Base-by-base conservation (phyloP, 2,797 vertebrate genomes). In the Peromyscus melanophrys region DNA sequence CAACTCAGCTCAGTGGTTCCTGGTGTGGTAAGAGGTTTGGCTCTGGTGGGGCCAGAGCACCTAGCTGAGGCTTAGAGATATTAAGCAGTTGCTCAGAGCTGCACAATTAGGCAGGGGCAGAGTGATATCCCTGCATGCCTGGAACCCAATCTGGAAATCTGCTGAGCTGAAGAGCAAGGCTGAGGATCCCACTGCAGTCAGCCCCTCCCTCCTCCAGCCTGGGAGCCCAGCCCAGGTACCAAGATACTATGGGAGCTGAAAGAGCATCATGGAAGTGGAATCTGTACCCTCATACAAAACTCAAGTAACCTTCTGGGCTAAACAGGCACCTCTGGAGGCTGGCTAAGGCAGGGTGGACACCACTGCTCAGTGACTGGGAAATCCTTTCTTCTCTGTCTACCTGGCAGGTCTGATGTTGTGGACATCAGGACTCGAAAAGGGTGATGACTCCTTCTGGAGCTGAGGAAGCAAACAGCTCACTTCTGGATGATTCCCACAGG, bases 401-500 rank as follows among this genome's bases (percentile, higher is more conserved):
- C 81, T 83, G 81, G 40, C 31, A 67, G 31, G 31, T 49, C 83
- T 85, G 27, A 19, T 67, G 31, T 85, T 49, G 31, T 52, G n/a
- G 19, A 37, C 21, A 12, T 21, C 46, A 34, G 75, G 55, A 40
- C 25, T 0, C 85, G 6, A 40, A 10, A n/a, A 37, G 11, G 46
- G 11, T 8, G 4, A 0, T 14, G 37, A 10, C 16, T 59, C 11
- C n/a, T 19, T 78, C n/a, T 57, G 46, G 61, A 57, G 67, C 77
- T 4, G 17, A 12, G 46, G 21, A 27, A 19, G 0, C 19, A 77
- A 71, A 2, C 46, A 1, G 19, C 46, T 94, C 59, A 43, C 23
- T 40, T 59, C 40, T 21, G 82, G 52, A 57, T 1, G 0, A 16
- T 23, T 65, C 23, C 0, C 27, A n/a, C 34, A 21, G 29, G 13